Conservation (phyloP, 2,113 vertebrate genomes). For the Meleagris gallopavo region DNA sequence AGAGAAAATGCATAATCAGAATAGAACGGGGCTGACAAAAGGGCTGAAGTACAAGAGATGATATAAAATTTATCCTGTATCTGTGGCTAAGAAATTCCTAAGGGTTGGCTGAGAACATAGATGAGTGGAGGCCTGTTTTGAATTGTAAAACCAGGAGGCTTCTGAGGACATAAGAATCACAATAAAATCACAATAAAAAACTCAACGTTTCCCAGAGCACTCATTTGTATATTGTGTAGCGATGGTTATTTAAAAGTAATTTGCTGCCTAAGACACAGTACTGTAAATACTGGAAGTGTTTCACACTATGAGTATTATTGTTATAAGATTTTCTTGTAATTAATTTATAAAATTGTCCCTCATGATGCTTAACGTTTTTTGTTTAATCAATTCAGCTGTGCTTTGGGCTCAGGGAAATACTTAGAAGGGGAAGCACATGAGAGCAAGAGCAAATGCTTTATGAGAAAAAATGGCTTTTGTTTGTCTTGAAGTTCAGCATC, state of each 20-base stretch:
- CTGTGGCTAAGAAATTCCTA: background rate
- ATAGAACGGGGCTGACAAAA: background rate
- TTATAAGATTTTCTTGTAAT: background rate
- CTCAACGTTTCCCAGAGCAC: background rate
- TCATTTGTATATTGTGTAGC: background rate
- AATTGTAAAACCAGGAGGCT: background rate
- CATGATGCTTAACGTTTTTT: background rate
- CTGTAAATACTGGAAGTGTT: background rate
- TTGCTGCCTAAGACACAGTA: background rate
- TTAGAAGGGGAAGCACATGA: background rate
- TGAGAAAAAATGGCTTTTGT: background rate
- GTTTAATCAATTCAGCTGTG: background rate
- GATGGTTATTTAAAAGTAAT: background rate
- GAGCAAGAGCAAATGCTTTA: background rate
- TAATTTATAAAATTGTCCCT: background rate
- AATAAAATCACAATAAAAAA: background rate
- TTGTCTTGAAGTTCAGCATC: background rate
- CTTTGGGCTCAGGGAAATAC: background rate
- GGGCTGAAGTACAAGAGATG: background rate
- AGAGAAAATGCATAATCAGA: background rate
- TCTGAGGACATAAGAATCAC: background rate
- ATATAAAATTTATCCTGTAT: background rate
- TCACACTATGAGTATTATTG: background rate
- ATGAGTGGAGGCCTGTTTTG: background rate
- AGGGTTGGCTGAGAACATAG: background rate